Conservation (phyloP, 2,113 vertebrate species). For the Numida meleagris region DNA sequence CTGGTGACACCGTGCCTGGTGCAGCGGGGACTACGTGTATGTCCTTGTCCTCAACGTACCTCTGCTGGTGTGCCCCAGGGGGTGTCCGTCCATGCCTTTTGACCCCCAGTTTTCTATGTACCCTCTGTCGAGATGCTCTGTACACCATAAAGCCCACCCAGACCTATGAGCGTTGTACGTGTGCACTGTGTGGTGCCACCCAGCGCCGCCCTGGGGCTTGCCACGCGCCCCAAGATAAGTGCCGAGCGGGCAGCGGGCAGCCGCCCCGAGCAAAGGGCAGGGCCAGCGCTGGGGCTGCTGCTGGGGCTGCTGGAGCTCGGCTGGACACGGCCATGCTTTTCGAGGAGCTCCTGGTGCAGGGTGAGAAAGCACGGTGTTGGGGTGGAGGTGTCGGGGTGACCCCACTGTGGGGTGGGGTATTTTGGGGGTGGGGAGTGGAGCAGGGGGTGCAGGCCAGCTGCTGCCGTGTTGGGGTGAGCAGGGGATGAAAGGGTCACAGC, state of each 20-base stretch:
- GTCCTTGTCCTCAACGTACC: rapidly evolving
- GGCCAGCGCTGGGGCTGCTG: too few relatives aligned
- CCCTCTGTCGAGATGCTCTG: background rate
- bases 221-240: background rate
- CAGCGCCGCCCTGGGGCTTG: background rate
- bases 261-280: background rate
- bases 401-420: too few relatives aligned
- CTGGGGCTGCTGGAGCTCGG: too few relatives aligned
- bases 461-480: background rate
- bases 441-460: too few relatives aligned
- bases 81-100: background rate
- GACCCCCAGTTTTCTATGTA: background rate
- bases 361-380: background rate
- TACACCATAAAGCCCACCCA: background rate
- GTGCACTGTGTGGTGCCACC: background rate
- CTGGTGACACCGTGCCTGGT: background rate
- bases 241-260: background rate
- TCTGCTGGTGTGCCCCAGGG: rapidly evolving
- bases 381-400: too few relatives aligned
- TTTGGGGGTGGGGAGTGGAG: background rate
- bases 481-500: too few relatives aligned
- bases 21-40: background rate
- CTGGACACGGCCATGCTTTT: background rate
- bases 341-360: background rate
- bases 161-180: background rate